phyloP scores from a whole-genome alignment of 2,888 invertebrate genomes.

The Hypolimnas misippus region DNA sequence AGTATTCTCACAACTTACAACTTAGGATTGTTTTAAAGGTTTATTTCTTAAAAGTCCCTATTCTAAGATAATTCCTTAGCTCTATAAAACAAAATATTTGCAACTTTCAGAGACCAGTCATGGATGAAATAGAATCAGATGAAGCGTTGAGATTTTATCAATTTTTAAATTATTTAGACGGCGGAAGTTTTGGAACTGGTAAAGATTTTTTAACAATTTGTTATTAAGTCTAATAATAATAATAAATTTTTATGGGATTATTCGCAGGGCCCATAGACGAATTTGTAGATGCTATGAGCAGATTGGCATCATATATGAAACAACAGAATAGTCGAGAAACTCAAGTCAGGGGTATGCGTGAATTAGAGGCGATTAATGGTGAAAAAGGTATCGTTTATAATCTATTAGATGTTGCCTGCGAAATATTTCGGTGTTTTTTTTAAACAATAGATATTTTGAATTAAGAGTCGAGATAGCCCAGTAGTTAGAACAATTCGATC shows the following conservation, averaged over 20 bases:
- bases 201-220: neutral
- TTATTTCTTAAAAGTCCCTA: no score
- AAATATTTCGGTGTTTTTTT: no score
- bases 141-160: constrained; percentile 78
- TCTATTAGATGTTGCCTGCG: no score
- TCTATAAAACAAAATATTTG: no score
- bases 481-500: no score
- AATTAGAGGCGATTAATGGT: constrained; percentile 77
- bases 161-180: constrained; percentile 77
- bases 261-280: constrained; percentile 73
- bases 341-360: constrained; percentile 76
- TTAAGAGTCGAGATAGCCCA: no score
- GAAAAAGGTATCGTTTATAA: constrained; percentile 61
- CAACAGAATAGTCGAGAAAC: constrained; percentile 76
- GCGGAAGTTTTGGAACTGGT: constrained; percentile 80
- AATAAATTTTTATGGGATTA: neutral
- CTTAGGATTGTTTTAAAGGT: no score
- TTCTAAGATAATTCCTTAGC: no score
- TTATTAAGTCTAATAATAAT: neutral
- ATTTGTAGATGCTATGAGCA: constrained; percentile 75
- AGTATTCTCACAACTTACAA: constrained; percentile 39
- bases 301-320: constrained; percentile 72
- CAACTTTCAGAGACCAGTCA: constrained; percentile 68
- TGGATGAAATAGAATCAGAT: constrained; percentile 81
- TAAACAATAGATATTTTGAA: no score